Percentiles rank a stretch among this genome's conserved stretches.
phyloP scores from a whole-genome alignment of 2,888 invertebrate species.

The Rotaria macrura region DNA sequence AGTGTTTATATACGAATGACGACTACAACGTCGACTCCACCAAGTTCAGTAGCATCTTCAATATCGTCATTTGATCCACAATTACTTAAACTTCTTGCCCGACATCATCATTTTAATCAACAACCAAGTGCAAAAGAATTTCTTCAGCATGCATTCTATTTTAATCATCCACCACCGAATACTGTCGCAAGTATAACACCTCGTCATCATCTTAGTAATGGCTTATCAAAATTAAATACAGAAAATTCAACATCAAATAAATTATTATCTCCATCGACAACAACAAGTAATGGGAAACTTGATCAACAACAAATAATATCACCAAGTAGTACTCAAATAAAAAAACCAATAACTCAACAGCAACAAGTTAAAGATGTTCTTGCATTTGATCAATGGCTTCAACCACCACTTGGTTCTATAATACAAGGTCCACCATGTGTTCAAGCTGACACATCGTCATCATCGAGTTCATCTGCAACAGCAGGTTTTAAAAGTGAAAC shows the following conservation, averaged over 20 bases:
- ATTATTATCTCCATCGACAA: not conserved
- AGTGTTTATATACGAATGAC: not conserved
- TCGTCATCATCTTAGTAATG: not conserved
- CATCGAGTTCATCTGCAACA: not conserved
- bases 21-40: not conserved
- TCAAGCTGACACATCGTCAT: not conserved
- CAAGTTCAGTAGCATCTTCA: not conserved
- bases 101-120: slow-evolving; percentile 1
- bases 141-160: not conserved
- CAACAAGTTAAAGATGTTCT: not conserved
- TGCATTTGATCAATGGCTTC: not conserved
- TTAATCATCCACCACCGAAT: not conserved
- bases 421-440: slow-evolving; percentile 6
- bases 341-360: not conserved
- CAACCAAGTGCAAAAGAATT: not conserved
- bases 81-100: not conserved
- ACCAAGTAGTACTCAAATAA: not conserved
- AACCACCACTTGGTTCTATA: not conserved
- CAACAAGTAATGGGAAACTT: not conserved
- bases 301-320: slow-evolving; percentile 4
- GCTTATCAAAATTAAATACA: not conserved
- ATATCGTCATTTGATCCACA: not conserved
- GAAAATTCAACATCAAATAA: not conserved
- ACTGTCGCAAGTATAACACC: not conserved
- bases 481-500: not conserved